Evolutionary conservation across 2,113 vertebrate species (phyloP), one percentile per base, ranked within the genome.

Genomic region (Sylvia atricapilla): DNA sequence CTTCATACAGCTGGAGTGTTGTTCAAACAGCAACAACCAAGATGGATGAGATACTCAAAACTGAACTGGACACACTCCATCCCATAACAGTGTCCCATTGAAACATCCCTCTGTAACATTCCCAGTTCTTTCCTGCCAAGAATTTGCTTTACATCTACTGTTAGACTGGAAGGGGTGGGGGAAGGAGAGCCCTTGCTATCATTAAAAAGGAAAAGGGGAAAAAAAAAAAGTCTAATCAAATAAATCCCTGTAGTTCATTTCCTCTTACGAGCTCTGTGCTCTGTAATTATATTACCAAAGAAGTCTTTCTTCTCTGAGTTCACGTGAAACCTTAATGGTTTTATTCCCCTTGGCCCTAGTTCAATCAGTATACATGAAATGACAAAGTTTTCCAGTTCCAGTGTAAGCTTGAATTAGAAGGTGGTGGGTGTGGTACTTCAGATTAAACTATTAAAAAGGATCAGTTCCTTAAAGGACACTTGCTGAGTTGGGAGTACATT

Each of bases 321-420:
- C 95, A 94, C 3, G 43, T 96, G 87, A 94, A 89, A 87, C 64
- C 56, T 84, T 78, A 82, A 84, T 86, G 77, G 35, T 56, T 94
- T 89, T 90, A 91, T 94, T 96, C 87, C 94, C 89, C 25, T 78
- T 89, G 94, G 94, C 91, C 87, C 87, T n/a, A 81, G 76, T 93
- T 96, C 86, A 78, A 1, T 78, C 84, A 75, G 27, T 37, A 15
- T 44, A 86, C 53, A n/a, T 81, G 62, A 81, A 91, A 89, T 96
- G 28, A 56, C 62, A 43, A 59, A 74, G 64, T 84, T 84, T 91
- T 87, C 60, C 35, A 27, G 43, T 77, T 90, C 76, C 44, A 81
- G 24, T n/a, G 9, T 87, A 56, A 92, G 0, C 6, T 56, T 84
- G 84, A 90, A 52, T 74, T 80, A 84, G 55, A 89, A 92, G 13